Percentiles rank a stretch among this genome's conserved stretches.
These are phyloP conservation scores for Sphaeramia orbicularis DNA, from an alignment of 2,797 vertebrate species.

Conservation along the genomic window DNA sequence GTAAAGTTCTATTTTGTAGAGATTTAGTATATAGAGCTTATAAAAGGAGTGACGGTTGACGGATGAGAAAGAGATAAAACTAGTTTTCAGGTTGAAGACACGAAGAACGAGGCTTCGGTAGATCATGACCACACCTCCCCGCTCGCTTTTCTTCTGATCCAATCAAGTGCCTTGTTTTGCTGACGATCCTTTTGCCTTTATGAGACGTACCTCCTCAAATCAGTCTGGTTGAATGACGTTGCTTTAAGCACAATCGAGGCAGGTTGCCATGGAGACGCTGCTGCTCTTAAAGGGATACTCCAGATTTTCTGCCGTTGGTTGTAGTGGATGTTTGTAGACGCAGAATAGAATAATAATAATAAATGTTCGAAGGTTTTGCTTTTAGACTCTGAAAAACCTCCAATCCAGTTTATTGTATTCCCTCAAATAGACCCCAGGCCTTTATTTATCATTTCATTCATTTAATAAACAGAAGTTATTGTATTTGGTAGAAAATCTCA, in stretches of 20 bases:
- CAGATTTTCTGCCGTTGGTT: too few relatives aligned
- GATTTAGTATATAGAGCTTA: constrained; percentile 77
- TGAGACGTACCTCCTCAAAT: constrained; percentile 46
- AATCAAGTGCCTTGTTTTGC: constrained; percentile 82
- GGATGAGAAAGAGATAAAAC: constrained; percentile 20
- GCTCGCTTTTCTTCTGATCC: constrained; percentile 66
- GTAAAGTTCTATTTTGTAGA: constrained; percentile 86
- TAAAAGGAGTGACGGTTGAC: constrained; percentile 42
- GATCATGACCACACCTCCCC: constrained; percentile 64
- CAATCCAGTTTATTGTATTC: too few relatives aligned
- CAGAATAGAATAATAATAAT: too few relatives aligned
- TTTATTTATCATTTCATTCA: too few relatives aligned
- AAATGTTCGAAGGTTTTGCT: too few relatives aligned
- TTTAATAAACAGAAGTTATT: too few relatives aligned
- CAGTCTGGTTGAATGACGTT: constrained; percentile 14
- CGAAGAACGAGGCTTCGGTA: constrained; percentile 53
- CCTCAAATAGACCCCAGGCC: too few relatives aligned
- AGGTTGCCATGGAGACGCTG: constrained; percentile 17
- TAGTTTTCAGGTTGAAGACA: constrained; percentile 61
- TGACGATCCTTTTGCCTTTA: constrained; percentile 64
- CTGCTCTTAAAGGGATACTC: constrained; percentile 5
- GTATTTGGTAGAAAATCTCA: too few relatives aligned
- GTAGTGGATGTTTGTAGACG: too few relatives aligned
- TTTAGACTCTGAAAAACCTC: too few relatives aligned
- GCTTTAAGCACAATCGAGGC: constrained; percentile 20